These are phyloP conservation scores for Unio delphinus DNA, from an alignment of 2,888 invertebrate species.

Conservation along the genomic window DNA sequence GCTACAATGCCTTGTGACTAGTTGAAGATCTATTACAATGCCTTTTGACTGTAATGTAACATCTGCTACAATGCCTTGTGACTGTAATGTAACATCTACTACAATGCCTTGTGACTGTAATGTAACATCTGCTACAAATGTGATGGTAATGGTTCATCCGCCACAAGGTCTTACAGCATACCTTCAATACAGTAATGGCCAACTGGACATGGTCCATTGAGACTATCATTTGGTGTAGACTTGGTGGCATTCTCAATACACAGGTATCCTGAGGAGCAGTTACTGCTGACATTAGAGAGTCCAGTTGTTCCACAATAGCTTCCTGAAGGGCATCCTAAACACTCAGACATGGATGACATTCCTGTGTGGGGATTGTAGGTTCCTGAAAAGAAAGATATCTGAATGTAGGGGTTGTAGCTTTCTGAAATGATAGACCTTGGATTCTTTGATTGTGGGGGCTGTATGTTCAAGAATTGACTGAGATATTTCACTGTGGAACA, in stretches of 20 bases:
- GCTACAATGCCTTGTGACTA: too few species aligned
- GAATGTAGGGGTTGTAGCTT: conserved; percentile 55
- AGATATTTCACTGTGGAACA: background rate
- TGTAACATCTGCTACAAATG: too few species aligned
- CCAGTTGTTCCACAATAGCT: conserved; percentile 63
- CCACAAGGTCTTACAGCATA: conserved; percentile 11
- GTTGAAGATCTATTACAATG: too few species aligned
- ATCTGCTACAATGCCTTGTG: too few species aligned
- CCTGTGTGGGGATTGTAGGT: conserved; percentile 60
- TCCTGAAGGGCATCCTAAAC: conserved; percentile 61
- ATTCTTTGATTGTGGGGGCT: conserved; percentile 35
- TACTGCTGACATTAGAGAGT: conserved; percentile 50
- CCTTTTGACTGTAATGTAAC: too few species aligned
- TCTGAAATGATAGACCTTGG: conserved; percentile 36
- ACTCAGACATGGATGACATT: conserved; percentile 40
- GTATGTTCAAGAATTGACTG: conserved; percentile 56
- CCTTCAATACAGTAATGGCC: conserved; percentile 66
- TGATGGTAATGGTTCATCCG: too few species aligned
- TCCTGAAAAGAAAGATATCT: conserved; percentile 38
- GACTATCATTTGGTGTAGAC: conserved; percentile 59
- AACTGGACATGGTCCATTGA: conserved; percentile 63
- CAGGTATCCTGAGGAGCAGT: conserved; percentile 64
- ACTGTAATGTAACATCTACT: too few species aligned
- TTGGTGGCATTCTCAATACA: conserved; percentile 57
- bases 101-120: too few species aligned